Percentiles rank a stretch among this genome's conserved stretches.
phyloP scores from a whole-genome alignment of 2,888 invertebrate genomes.

The Marasmarcha lunaedactyla region DNA sequence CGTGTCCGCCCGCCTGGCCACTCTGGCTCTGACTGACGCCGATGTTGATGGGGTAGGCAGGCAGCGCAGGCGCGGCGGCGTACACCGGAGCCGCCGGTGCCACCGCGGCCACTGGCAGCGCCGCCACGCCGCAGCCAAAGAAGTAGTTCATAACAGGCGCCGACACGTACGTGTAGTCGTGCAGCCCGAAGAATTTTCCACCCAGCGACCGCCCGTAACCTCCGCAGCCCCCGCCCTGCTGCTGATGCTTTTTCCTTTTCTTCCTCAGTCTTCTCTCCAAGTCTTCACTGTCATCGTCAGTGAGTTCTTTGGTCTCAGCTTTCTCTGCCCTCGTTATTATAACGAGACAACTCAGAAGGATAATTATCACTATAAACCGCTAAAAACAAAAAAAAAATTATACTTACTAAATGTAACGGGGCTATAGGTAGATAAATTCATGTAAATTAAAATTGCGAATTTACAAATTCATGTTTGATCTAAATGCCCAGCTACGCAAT shows the following conservation, averaged over 20 bases:
- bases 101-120: constrained; percentile 17
- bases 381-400: constrained; percentile 24
- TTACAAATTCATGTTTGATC: too few relatives aligned
- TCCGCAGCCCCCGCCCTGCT: constrained; percentile 22
- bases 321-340: constrained; percentile 25
- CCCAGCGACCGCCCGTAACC: constrained; percentile 35
- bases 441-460: too few relatives aligned
- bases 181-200: constrained; percentile 34
- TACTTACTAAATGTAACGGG: too few relatives aligned
- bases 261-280: constrained; percentile 39
- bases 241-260: constrained; percentile 33
- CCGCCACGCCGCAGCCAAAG: constrained; percentile 38
- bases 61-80: constrained; percentile 16
- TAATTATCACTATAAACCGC: not conserved
- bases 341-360: constrained; percentile 19
- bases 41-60: constrained; percentile 18
- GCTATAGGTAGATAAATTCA: too few relatives aligned
- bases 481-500: too few relatives aligned
- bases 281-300: constrained; percentile 22
- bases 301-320: constrained; percentile 29
- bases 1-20: constrained; percentile 13
- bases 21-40: constrained; percentile 21
- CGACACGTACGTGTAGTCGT: constrained; percentile 45
- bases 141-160: constrained; percentile 57
- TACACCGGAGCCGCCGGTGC: constrained; percentile 16